Conservation (phyloP, 2,113 vertebrate species). For the Pelecanus crispus region DNA sequence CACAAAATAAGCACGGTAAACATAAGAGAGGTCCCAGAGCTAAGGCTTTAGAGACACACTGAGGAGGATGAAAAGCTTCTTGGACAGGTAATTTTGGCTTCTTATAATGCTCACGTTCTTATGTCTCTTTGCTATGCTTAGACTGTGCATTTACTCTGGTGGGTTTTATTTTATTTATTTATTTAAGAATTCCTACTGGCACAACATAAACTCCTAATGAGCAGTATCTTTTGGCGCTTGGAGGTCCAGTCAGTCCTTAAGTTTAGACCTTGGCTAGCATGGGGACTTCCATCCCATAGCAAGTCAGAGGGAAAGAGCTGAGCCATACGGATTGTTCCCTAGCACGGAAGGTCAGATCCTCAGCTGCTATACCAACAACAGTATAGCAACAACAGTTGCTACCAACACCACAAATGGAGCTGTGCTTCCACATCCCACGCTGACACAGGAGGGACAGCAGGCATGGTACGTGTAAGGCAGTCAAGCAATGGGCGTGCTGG, state of each 20-base stretch:
- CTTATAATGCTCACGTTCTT: neutral
- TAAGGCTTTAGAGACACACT: neutral
- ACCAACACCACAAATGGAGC: neutral
- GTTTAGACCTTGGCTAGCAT: neutral
- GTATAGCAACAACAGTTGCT: too few relatives aligned
- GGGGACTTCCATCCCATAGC: neutral
- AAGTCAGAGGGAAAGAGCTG: neutral
- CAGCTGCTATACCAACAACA: neutral
- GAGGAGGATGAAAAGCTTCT: neutral
- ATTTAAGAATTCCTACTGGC: neutral
- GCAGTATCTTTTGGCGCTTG: neutral
- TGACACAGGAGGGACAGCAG: neutral
- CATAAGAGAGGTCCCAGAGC: neutral
- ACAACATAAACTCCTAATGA: neutral
- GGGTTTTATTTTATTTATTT: neutral
- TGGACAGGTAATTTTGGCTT: neutral
- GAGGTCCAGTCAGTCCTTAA: neutral
- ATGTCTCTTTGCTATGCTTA: neutral
- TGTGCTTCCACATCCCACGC: accelerated
- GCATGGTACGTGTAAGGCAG: neutral
- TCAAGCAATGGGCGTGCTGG: neutral
- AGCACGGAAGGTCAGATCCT: neutral
- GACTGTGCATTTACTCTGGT: neutral
- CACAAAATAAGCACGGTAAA: neutral
- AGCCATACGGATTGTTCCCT: neutral